These are phyloP conservation scores for Arrhopalites spinosus DNA, from an alignment of 2,888 invertebrate species.

Conservation along the genomic window DNA sequence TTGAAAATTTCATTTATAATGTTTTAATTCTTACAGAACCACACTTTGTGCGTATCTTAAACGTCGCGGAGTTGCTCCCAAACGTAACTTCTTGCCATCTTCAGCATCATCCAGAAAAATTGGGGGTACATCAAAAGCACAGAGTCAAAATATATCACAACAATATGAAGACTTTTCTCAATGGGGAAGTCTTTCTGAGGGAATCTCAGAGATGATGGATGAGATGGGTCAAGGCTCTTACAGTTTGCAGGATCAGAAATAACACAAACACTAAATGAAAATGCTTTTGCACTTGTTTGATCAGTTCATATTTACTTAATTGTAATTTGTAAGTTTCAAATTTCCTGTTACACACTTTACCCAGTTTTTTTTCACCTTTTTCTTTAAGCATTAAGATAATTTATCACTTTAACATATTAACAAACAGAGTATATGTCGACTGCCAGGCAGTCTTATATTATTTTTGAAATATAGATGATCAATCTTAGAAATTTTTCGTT, in stretches of 20 bases:
- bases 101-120: constrained; percentile 15
- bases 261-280: constrained; percentile 22
- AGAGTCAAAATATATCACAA: constrained; percentile 23
- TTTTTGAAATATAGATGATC: too few relatives aligned
- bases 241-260: constrained; percentile 42
- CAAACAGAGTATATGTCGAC: too few relatives aligned
- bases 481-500: too few relatives aligned
- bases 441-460: too few relatives aligned
- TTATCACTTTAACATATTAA: too few relatives aligned
- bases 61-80: constrained; percentile 29
- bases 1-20: too few relatives aligned
- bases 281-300: constrained; percentile 20
- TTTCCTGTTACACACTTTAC: neutral
- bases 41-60: constrained; percentile 70
- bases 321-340: constrained; percentile 4
- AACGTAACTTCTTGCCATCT: constrained; percentile 30
- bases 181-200: constrained; percentile 30
- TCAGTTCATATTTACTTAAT: neutral
- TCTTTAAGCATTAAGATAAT: neutral
- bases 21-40: constrained; percentile 67
- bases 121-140: constrained; percentile 9
- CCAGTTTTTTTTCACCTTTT: neutral
- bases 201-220: constrained; percentile 54
- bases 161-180: constrained; percentile 45
- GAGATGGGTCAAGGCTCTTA: constrained; percentile 49